Evolutionary conservation across 2,888 invertebrate species (phyloP).

Genomic region (Lasioglossum marginatum): DNA sequence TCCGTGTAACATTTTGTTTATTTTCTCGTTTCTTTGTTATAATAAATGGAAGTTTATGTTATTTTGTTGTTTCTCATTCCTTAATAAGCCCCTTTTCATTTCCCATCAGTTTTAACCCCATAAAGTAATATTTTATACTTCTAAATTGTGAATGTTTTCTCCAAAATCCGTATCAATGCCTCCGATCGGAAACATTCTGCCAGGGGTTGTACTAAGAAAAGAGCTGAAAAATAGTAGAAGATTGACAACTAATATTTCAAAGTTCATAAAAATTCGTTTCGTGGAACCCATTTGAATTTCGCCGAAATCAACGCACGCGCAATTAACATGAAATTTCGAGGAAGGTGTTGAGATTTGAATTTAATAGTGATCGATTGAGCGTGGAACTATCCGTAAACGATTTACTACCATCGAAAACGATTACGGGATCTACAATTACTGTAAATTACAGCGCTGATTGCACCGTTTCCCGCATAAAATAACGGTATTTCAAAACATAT

Average conservation of each 20-base stretch:
- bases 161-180: no score
- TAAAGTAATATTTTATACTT: no score
- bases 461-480: constrained; percentile 7
- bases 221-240: not conserved
- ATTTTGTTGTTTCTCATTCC: no score
- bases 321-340: not conserved
- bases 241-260: not conserved
- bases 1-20: no score
- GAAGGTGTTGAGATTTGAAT: not conserved
- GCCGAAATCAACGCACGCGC: not conserved
- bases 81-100: no score
- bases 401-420: not conserved
- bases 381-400: not conserved
- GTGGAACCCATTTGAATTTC: not conserved
- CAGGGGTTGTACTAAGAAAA: not conserved
- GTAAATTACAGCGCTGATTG: not conserved
- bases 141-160: no score
- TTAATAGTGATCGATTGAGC: constrained; percentile 4
- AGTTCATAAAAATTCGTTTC: not conserved
- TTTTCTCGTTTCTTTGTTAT: no score
- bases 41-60: no score
- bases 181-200: no score
- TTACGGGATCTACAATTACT: not conserved
- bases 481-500: not conserved
- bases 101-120: no score